Evolutionary conservation across 2,888 invertebrate species (phyloP).

Genomic region (Eupithecia centaureata): DNA sequence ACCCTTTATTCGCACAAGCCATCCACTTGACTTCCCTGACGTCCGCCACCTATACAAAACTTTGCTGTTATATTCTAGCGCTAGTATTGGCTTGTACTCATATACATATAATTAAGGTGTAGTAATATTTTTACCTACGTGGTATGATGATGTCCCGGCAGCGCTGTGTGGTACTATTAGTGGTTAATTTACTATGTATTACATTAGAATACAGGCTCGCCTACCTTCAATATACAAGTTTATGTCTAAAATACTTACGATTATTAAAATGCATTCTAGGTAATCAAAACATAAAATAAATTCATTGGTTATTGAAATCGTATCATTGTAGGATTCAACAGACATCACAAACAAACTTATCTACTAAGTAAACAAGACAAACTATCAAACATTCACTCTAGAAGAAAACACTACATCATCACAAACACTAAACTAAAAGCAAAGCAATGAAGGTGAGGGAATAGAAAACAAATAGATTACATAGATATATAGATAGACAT

Average conservation of each 20-base stretch:
- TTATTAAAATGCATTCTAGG: slow-evolving; percentile 1
- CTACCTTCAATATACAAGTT: slow-evolving; percentile 14
- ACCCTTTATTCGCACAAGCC: slow-evolving; percentile 99
- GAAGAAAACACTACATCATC: slow-evolving; percentile 27
- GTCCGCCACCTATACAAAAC: slow-evolving; percentile 87
- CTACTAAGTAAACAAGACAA: not conserved
- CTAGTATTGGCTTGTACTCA: not conserved
- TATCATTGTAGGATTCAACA: not conserved
- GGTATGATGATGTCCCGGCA: slow-evolving; percentile 42
- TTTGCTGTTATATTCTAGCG: slow-evolving; percentile 48
- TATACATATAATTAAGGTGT: slow-evolving; percentile 9
- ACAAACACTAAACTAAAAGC: slow-evolving; percentile 56
- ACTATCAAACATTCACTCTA: slow-evolving; percentile 21
- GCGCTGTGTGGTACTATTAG: slow-evolving; percentile 41
- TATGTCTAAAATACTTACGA: slow-evolving; percentile 17
- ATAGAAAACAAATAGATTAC: slow-evolving; percentile 29
- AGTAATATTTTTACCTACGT: slow-evolving; percentile 43
- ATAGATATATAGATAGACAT: slow-evolving; percentile 23
- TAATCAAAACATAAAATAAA: slow-evolving; percentile 1
- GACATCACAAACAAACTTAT: slow-evolving; percentile 3
- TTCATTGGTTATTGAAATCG: not conserved
- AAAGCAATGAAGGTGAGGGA: slow-evolving; percentile 59
- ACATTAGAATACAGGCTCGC: slow-evolving; percentile 25
- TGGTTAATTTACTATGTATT: slow-evolving; percentile 31
- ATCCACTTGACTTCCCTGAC: slow-evolving; percentile 98